These are phyloP conservation scores for Neolamprologus toae DNA, from an alignment of 2,113 vertebrate genomes.

Conservation along the genomic window DNA sequence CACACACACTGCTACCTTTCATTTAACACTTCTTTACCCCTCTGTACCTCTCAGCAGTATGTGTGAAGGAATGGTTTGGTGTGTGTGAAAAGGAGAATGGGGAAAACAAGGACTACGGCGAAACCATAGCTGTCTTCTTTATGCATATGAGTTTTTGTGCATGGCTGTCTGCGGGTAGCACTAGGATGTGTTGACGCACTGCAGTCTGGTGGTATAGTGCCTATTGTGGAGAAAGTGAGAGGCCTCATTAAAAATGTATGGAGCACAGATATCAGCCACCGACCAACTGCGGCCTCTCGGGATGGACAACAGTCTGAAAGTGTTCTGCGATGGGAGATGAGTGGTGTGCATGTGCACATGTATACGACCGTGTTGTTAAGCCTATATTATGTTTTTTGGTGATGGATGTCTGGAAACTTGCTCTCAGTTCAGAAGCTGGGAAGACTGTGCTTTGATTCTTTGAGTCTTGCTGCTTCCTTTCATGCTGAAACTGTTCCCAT, in stretches of 20 bases:
- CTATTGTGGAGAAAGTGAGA: constrained; percentile 68
- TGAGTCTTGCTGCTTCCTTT: not conserved
- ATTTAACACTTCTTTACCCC: not conserved
- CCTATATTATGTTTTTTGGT: not conserved
- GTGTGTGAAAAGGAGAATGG: not conserved
- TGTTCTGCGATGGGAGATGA: not conserved
- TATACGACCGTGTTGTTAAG: not conserved
- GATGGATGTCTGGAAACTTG: not conserved
- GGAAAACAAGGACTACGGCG: not conserved
- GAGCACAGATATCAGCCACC: constrained; percentile 37
- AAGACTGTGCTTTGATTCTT: not conserved
- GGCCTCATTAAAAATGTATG: constrained; percentile 64
- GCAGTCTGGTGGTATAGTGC: constrained; percentile 65
- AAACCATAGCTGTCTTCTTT: not conserved
- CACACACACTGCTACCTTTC: not conserved
- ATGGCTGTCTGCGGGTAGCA: not conserved
- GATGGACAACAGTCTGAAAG: not conserved
- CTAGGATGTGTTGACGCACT: constrained; percentile 63
- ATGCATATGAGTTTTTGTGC: not conserved
- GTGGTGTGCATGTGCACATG: not conserved
- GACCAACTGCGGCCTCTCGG: constrained; percentile 32
- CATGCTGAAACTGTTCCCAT: constrained; percentile 17
- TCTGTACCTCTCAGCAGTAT: not conserved
- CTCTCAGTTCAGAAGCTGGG: not conserved
- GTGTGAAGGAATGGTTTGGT: constrained; percentile 9